Evolutionary conservation across 2,888 invertebrate species (phyloP), one percentile per base, ranked within the genome.

Genomic region (Tenthredo livida): DNA sequence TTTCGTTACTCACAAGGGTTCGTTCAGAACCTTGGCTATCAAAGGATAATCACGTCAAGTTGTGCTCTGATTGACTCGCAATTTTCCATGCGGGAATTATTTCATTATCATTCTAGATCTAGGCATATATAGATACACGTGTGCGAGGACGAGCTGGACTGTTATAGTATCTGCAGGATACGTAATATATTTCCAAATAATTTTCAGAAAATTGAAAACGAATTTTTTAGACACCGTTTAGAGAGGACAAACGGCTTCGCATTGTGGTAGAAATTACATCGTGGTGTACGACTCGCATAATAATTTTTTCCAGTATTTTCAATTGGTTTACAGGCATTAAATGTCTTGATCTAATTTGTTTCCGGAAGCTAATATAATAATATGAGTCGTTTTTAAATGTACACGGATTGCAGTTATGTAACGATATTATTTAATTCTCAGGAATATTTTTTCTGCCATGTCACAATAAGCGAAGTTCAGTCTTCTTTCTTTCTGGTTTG

Each of bases 1-100:
- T 77, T 77, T 77, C 37, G 50, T 29, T 50, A 43, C 37, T 72
- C n/a, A 37, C 70, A 50, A 47, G 33, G 77, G 50, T 77, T 54
- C 54, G 50, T 54, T 50, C 3, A 17, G 5, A 54, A 15, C 12
- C 17, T 77, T 17, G 7, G 2, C 17, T 25, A 17, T n/a, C 50
- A 54, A 73, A 73, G 29, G 72, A 43, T 73, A 43, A 25, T 43
- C 43, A 43, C 72, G 21, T n/a, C 10, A 61, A 61, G 61, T 73
- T 73, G 3, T 43, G 9, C 37, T 73, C 40, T 40, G 21, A 73
- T 43, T 40, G 6, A 1, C 0, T 43, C 37, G 9, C 40, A 73
- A 5, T 4, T 77, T 77, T 50, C 12, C 21, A 43, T 21, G 12
- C 15, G 43, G 40, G n/a, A 21, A n/a, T n/a, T 43, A 67, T 67